Conservation (phyloP, 2,113 vertebrate genomes). For the Accipiter cooperii region DNA sequence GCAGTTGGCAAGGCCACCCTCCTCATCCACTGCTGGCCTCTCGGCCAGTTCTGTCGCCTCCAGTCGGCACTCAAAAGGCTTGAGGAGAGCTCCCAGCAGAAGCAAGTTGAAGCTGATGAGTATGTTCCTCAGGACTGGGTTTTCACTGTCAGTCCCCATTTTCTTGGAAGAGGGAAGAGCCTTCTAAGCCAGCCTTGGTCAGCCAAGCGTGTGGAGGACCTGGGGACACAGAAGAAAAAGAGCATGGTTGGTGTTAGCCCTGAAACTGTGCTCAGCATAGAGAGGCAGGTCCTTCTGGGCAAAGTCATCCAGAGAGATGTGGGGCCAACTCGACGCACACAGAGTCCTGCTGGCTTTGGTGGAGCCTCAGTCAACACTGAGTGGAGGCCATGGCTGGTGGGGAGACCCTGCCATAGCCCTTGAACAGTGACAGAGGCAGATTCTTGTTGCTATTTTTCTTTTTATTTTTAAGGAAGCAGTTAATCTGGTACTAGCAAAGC, state of each 20-base stretch:
- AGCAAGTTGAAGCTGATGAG: slow-evolving; percentile 73
- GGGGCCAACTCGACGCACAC: fast-evolving
- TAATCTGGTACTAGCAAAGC: background rate
- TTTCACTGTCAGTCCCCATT: slow-evolving; percentile 73
- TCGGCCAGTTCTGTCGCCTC: slow-evolving; percentile 66
- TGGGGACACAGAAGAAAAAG: slow-evolving; percentile 22
- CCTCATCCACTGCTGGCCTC: slow-evolving; percentile 66
- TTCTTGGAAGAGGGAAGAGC: background rate
- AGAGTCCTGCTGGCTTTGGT: background rate
- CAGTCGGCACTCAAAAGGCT: slow-evolving; percentile 68
- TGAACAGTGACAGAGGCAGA: background rate
- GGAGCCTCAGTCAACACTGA: background rate
- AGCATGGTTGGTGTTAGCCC: background rate
- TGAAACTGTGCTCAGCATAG: background rate
- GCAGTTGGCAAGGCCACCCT: slow-evolving; percentile 69
- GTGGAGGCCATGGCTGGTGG: background rate
- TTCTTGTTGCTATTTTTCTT: background rate
- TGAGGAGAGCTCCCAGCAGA: slow-evolving; percentile 66
- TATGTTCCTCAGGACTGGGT: slow-evolving; percentile 66
- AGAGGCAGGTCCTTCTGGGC: background rate
- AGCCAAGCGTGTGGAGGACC: background rate
- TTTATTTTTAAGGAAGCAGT: background rate
- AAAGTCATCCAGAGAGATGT: background rate
- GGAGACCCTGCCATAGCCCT: background rate
- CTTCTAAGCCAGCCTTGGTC: slow-evolving; percentile 18